A percentile compares a stretch with the other conserved stretches of the same genome.
Evolutionary conservation across 1,140 invertebrate genomes (phyloP).

Genomic region (Marisa cornuarietis): DNA sequence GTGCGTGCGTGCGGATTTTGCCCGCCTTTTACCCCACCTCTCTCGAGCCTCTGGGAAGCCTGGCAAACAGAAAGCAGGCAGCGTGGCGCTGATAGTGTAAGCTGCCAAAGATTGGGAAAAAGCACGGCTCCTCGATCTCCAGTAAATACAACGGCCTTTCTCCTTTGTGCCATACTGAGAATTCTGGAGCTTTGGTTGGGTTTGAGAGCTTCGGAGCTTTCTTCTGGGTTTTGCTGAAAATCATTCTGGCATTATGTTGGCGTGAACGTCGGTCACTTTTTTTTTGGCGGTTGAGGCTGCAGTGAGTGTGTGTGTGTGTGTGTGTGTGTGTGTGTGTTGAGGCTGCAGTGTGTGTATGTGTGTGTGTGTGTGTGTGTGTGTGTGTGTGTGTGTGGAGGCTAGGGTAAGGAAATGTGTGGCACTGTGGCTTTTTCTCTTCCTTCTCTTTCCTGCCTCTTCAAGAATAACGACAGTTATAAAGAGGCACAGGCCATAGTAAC

Average conservation of each 20-base stretch:
- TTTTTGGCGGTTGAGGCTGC: neutral
- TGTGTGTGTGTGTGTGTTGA: too few species aligned
- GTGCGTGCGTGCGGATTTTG: neutral
- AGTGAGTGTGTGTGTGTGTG: too few species aligned
- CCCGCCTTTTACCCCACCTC: too few species aligned
- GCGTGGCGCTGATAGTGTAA: too few species aligned
- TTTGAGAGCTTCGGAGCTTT: neutral
- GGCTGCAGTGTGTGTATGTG: neutral
- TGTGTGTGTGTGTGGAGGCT: neutral
- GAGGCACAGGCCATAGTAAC: too few species aligned
- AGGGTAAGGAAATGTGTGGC: neutral
- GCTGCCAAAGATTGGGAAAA: too few species aligned
- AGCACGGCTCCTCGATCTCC: too few species aligned
- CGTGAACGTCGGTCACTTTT: neutral
- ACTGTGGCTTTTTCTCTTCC: neutral
- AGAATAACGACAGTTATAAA: too few species aligned
- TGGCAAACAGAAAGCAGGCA: too few species aligned
- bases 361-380: conserved; percentile 1
- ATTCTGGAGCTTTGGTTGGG: neutral
- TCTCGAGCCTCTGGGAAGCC: too few species aligned
- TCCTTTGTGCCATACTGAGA: neutral
- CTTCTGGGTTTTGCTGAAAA: conserved; percentile 1
- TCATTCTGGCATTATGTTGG: neutral
- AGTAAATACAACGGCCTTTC: neutral
- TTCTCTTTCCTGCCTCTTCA: too few species aligned